These are phyloP conservation scores for Sminthurinus aureus DNA, from an alignment of 2,888 invertebrate species.

Conservation along the genomic window DNA sequence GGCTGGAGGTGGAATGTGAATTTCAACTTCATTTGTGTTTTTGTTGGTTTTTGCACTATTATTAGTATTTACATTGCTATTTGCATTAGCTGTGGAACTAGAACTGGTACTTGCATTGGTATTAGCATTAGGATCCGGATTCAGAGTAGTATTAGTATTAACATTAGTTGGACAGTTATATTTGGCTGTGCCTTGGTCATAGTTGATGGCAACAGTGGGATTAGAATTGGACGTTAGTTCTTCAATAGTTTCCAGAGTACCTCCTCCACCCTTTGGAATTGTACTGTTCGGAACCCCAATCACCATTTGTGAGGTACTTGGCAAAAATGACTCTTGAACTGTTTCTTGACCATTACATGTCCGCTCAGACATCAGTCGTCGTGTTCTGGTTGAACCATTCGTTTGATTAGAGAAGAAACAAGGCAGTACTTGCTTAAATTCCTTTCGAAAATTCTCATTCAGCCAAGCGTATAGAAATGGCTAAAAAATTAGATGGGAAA, in stretches of 20 bases:
- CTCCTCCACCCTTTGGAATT: neutral
- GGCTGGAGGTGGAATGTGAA: conserved; percentile 51
- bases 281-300: conserved; percentile 1
- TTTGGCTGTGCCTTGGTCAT: conserved; percentile 47
- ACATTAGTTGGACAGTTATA: conserved; percentile 51
- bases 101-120: no score
- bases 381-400: conserved; percentile 26
- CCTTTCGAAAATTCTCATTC: conserved; percentile 92
- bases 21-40: conserved; percentile 46
- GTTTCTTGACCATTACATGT: conserved; percentile 80
- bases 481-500: neutral
- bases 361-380: conserved; percentile 67
- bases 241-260: conserved; percentile 55
- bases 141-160: no score
- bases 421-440: conserved; percentile 80
- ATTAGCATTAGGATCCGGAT: no score
- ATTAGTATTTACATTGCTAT: no score
- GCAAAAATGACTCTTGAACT: conserved; percentile 73
- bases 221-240: conserved; percentile 56
- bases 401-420: conserved; percentile 65
- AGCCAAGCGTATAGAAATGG: conserved; percentile 95
- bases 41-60: no score
- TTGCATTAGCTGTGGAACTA: no score
- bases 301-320: conserved; percentile 59
- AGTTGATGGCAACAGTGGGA: conserved; percentile 42